Evolutionary conservation across 92 coral and sea anemone genomes (phyloP).

Genomic region (Palythoa caribaeorum): DNA sequence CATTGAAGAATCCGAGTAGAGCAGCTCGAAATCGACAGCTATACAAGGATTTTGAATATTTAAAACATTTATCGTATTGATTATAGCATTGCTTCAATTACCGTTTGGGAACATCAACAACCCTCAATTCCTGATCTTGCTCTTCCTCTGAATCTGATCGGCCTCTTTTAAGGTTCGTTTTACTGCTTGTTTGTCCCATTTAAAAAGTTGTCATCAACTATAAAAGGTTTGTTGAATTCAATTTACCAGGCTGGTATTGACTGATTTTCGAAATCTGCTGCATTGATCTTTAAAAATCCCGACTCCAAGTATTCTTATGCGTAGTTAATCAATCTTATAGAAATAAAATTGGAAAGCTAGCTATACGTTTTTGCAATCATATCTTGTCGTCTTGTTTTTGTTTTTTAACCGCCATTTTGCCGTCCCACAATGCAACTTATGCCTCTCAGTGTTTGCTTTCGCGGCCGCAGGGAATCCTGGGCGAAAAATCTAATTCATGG

Average conservation of each 20-base stretch:
- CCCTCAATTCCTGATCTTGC: conserved; percentile 44
- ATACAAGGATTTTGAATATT: too few species aligned
- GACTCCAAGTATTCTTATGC: background rate
- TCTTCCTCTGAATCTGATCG: conserved; percentile 41
- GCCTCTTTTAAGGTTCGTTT: conserved; percentile 10
- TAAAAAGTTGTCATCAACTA: background rate
- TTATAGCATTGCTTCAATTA: background rate
- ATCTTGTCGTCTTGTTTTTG: background rate
- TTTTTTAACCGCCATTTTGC: conserved; percentile 44
- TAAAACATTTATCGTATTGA: background rate
- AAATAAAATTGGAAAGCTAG: background rate
- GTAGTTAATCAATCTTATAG: background rate
- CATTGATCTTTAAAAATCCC: background rate
- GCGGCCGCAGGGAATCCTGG: conserved; percentile 8
- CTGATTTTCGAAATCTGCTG: background rate
- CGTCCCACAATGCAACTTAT: conserved; percentile 18
- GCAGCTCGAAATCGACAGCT: too few species aligned
- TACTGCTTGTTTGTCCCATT: conserved; percentile 40
- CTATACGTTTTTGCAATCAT: background rate
- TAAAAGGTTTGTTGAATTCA: background rate
- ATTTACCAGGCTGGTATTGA: background rate
- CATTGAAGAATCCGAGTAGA: too few species aligned
- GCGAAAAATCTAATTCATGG: conserved; percentile 3
- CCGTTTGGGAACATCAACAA: conserved; percentile 66
- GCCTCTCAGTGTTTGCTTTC: background rate